Conservation (phyloP, 2,888 invertebrate genomes). For the Caenorhabditis becei region DNA sequence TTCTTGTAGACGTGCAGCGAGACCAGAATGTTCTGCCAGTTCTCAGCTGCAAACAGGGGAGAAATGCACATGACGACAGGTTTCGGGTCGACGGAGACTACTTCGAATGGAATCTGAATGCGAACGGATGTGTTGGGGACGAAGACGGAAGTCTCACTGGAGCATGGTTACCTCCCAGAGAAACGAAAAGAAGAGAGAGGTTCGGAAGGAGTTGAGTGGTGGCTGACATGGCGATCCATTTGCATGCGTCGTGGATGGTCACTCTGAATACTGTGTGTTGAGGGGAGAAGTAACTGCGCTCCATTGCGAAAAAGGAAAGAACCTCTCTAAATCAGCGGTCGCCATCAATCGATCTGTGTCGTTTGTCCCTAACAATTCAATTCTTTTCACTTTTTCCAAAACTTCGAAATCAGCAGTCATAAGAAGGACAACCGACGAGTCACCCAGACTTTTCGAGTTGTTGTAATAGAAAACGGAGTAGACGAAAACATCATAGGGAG, state of each 20-base stretch:
- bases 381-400: slow-evolving; percentile 19
- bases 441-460: slow-evolving; percentile 56
- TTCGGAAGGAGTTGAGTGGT: slow-evolving; percentile 41
- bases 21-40: slow-evolving; percentile 65
- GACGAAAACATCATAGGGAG: slow-evolving; percentile 55
- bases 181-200: slow-evolving; percentile 36
- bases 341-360: slow-evolving; percentile 20
- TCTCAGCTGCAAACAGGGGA: slow-evolving; percentile 67
- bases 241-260: slow-evolving; percentile 65
- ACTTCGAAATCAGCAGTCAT: slow-evolving; percentile 60
- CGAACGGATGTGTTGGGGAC: not conserved
- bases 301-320: not conserved
- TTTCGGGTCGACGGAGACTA: slow-evolving; percentile 5
- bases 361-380: slow-evolving; percentile 43
- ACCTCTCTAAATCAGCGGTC: slow-evolving; percentile 45
- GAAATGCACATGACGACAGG: slow-evolving; percentile 70
- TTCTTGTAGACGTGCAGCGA: slow-evolving; percentile 65
- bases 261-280: slow-evolving; percentile 41
- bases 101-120: slow-evolving; percentile 67
- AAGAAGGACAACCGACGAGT: slow-evolving; percentile 42
- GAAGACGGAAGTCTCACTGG: slow-evolving; percentile 27
- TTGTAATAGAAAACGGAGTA: slow-evolving; percentile 54
- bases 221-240: slow-evolving; percentile 62
- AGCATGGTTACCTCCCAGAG: slow-evolving; percentile 45
- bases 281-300: too few relatives aligned